Base-by-base conservation (phyloP, 2,113 vertebrate species). In the Eleginops maclovinus region DNA sequence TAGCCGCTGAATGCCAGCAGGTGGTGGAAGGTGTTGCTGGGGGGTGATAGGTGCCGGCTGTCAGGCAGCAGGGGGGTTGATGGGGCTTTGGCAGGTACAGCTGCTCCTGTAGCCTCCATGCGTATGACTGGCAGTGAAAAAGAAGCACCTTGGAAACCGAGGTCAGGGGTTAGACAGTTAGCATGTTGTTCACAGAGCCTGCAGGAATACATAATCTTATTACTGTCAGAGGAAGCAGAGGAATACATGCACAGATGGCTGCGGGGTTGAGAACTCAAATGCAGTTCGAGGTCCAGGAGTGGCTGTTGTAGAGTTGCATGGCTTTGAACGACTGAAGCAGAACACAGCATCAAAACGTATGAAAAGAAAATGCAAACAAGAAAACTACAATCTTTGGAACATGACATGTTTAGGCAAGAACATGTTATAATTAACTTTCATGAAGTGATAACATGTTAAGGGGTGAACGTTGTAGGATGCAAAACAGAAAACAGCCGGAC, bases 61-160 rank as follows among this genome's bases (percentile, higher is more conserved):
- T 28, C 1, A 60, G 75, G 58, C 56, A 63, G 74, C 70, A 10
- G 72, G 77, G 24, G 72, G 59, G 44, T 28, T 54, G 74, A 71
- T 24, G 55, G 75, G 66, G 69, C 72, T 70, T 28, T 85, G 88
- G 69, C 84, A 88, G 80, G 55, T 84, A 80, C 75, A 75, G 26
- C 77, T 81, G 82, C 66, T 50, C 79, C 63, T 26, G 61, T 44
- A 7, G 73, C 56, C 68, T 43, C 69, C 28, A 7, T 13, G 43
- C 61, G 26, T 61, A 53, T 79, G 77, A 83, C 65, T 75, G 84
- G 78, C 80, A 76, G 58, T 53, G 75, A 72, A 15, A 65, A 41
- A 64, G 14, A 28, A 74, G 72, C 82, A 80, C 75, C 72, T 69
- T 36, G 76, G 61, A 83, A 72, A 54, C 53, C 0, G 8, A 50